A percentile compares a stretch with the other conserved stretches of the same genome.
Evolutionary conservation across 2,797 vertebrate species (phyloP).

Genomic region (Phataginus tetradactyla): DNA sequence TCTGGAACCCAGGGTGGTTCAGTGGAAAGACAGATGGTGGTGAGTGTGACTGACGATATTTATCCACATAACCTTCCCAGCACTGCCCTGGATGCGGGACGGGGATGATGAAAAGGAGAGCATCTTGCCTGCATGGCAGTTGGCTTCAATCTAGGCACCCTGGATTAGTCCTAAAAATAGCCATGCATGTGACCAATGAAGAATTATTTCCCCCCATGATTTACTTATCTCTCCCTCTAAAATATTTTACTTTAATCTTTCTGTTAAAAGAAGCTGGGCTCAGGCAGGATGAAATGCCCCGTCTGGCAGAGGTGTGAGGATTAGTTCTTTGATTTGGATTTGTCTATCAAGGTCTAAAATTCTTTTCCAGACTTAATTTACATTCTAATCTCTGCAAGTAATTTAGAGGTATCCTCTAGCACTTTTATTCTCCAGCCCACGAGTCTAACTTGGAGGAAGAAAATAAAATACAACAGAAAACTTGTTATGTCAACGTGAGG

Average conservation of each 20-base stretch:
- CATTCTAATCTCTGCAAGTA: constrained; percentile 47
- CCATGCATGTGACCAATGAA: constrained; percentile 56
- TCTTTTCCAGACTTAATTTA: constrained; percentile 61
- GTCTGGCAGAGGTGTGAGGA: constrained; percentile 55
- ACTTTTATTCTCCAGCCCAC: background rate
- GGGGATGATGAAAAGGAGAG: background rate
- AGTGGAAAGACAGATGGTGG: background rate
- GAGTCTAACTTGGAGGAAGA: constrained; percentile 4
- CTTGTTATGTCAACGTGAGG: background rate
- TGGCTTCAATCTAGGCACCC: constrained; percentile 31
- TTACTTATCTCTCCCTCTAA: constrained; percentile 69
- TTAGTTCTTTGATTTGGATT: constrained; percentile 71
- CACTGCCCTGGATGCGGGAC: background rate
- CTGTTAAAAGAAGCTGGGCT: constrained; percentile 62
- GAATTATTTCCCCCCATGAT: constrained; percentile 9
- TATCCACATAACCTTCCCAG: background rate
- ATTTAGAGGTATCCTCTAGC: constrained; percentile 38
- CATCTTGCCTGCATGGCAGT: background rate
- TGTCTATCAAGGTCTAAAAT: constrained; percentile 60
- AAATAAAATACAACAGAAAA: constrained; percentile 35
- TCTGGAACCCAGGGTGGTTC: background rate
- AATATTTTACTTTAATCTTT: constrained; percentile 71
- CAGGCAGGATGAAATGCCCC: constrained; percentile 66
- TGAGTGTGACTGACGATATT: background rate
- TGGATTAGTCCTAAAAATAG: constrained; percentile 72